These are phyloP conservation scores for Riparia riparia DNA, from an alignment of 2,113 vertebrate species.

Conservation along the genomic window DNA sequence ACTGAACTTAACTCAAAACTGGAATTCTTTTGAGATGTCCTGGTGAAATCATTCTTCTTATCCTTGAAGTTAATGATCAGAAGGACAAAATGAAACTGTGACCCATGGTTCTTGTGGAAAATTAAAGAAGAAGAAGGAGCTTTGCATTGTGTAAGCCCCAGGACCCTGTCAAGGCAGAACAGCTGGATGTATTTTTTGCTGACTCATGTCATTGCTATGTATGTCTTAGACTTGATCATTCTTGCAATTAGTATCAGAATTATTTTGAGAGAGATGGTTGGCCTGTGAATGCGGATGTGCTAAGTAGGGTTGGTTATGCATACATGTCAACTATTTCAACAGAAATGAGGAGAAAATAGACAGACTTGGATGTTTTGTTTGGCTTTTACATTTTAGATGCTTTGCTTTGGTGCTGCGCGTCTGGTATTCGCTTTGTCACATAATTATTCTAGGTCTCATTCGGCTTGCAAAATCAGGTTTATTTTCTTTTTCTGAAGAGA, in stretches of 20 bases:
- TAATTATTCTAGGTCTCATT: neutral
- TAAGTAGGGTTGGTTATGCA: neutral
- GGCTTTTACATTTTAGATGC: neutral
- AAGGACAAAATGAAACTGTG: conserved; percentile 52
- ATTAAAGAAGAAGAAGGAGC: neutral
- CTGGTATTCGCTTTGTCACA: conserved; percentile 23
- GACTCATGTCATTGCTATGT: conserved; percentile 22
- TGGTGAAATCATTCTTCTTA: conserved; percentile 19
- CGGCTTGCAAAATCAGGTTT: conserved; percentile 27
- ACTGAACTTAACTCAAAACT: neutral
- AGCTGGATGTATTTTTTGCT: conserved; percentile 28
- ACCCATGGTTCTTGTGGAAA: neutral
- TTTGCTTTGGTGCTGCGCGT: neutral
- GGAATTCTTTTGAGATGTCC: neutral
- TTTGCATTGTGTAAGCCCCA: neutral
- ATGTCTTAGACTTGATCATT: neutral
- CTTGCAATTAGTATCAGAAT: neutral
- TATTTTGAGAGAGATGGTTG: conserved; percentile 15
- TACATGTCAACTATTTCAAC: neutral
- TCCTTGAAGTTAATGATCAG: conserved; percentile 62
- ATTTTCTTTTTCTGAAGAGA: conserved; percentile 37
- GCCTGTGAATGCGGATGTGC: conserved; percentile 22
- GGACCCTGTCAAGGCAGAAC: neutral
- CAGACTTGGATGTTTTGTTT: conserved; percentile 18
- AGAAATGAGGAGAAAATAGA: neutral